These are phyloP conservation scores for Euclidia mi DNA, from an alignment of 2,888 invertebrate genomes.

Conservation along the genomic window DNA sequence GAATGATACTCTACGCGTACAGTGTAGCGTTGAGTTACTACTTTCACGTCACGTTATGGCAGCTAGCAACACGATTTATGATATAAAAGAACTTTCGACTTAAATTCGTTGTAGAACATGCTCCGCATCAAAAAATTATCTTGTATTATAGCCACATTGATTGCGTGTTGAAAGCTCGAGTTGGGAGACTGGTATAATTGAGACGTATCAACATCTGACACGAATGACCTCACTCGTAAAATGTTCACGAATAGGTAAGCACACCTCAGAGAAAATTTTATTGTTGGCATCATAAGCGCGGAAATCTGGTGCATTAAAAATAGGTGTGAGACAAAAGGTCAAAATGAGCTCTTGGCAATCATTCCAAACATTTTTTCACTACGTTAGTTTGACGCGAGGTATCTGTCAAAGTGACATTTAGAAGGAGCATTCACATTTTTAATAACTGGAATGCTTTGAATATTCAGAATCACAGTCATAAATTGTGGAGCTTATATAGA, in stretches of 20 bases:
- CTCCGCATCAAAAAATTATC: conserved; percentile 35
- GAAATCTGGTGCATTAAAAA: conserved; percentile 52
- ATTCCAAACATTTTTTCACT: conserved; percentile 33
- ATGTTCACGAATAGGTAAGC: conserved; percentile 39
- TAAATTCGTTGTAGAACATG: conserved; percentile 35
- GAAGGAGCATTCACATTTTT: conserved; percentile 26
- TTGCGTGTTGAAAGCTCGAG: conserved; percentile 39
- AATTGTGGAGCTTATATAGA: conserved; percentile 41
- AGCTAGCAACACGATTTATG: conserved; percentile 26
- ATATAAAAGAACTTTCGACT: conserved; percentile 32
- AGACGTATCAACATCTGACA: conserved; percentile 47
- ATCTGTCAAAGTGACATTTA: conserved; percentile 41
- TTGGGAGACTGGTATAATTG: conserved; percentile 26
- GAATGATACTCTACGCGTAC: conserved; percentile 10
- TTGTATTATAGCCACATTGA: conserved; percentile 42
- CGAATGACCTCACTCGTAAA: conserved; percentile 42
- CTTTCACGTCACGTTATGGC: conserved; percentile 13
- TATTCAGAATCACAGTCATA: conserved; percentile 32
- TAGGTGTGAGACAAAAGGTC: conserved; percentile 52
- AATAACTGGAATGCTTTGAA: conserved; percentile 35
- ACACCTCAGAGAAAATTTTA: conserved; percentile 42
- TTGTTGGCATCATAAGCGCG: conserved; percentile 46
- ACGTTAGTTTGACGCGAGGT: conserved; percentile 23
- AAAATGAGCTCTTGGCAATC: conserved; percentile 52
- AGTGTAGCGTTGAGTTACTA: conserved; percentile 20